These are phyloP conservation scores for Gibbula magus DNA, from an alignment of 2,888 invertebrate genomes.

Conservation along the genomic window DNA sequence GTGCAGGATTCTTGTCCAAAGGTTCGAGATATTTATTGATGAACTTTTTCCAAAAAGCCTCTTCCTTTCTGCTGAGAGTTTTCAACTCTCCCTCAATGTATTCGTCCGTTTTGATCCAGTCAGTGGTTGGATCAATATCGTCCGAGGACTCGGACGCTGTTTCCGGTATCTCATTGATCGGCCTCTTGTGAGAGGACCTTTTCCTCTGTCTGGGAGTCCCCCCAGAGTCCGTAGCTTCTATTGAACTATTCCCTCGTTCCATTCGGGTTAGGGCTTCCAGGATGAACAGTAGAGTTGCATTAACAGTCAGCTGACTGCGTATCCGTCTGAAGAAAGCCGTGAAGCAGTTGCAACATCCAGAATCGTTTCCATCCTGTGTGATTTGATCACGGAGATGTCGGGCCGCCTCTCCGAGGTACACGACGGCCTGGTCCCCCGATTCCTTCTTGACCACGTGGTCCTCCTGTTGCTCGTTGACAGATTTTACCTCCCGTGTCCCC, in stretches of 20 bases:
- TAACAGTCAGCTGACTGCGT: conserved; percentile 27
- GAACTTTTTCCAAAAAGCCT: conserved; percentile 92
- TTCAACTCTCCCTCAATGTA: conserved; percentile 31
- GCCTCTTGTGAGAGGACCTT: neutral
- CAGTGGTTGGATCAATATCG: neutral
- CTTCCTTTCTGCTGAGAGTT: conserved; percentile 79
- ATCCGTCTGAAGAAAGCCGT: conserved; percentile 32
- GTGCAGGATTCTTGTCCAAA: conserved; percentile 84
- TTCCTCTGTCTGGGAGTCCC: neutral
- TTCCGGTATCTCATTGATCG: neutral
- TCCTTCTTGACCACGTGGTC: conserved; percentile 19
- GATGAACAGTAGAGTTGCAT: conserved; percentile 34
- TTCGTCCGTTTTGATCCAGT: conserved; percentile 2
- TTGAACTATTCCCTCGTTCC: neutral
- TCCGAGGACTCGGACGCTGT: neutral
- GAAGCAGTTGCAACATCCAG: conserved; percentile 16
- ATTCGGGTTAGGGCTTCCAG: conserved; percentile 30
- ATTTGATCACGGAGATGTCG: conserved; percentile 16
- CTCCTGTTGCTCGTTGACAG: conserved; percentile 30
- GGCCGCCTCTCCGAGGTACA: conserved; percentile 31
- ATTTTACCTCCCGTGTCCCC: conserved; percentile 87
- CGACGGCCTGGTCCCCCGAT: conserved; percentile 8
- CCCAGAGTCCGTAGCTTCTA: neutral
- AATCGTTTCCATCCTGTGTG: conserved; percentile 24
- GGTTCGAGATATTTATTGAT: conserved; percentile 81